Evolutionary conservation across 2,888 invertebrate species (phyloP).

Genomic region (Drosophila mulleri): DNA sequence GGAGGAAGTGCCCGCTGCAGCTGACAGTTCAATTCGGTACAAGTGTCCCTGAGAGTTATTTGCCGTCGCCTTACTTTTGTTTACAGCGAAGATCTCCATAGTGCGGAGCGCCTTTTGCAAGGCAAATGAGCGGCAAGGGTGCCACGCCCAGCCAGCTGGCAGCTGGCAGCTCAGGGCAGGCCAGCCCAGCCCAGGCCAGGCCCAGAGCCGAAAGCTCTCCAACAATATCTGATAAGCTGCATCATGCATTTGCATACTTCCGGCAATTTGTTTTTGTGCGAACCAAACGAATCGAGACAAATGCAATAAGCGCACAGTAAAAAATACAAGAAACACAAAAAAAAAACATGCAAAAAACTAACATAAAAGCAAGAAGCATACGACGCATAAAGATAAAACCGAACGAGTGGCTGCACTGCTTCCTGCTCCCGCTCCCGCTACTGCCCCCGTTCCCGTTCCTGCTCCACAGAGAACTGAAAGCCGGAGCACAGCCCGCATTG

Average conservation of each 20-base stretch:
- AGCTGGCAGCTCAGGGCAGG: neutral
- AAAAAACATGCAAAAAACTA: conserved; percentile 16
- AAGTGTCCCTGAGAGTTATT: conserved; percentile 74
- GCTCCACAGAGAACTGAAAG: conserved; percentile 28
- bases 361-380: conserved; percentile 44
- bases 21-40: conserved; percentile 76
- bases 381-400: conserved; percentile 66
- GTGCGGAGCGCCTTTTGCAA: conserved; percentile 66
- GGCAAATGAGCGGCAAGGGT: conserved; percentile 72
- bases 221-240: conserved; percentile 81
- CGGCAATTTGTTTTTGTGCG: conserved; percentile 79
- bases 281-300: conserved; percentile 79
- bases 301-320: conserved; percentile 74
- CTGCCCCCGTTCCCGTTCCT: neutral
- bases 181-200: neutral
- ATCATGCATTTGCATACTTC: conserved; percentile 81
- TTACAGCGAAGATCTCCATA: conserved; percentile 48
- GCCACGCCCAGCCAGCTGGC: conserved; percentile 40
- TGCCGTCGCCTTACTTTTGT: conserved; percentile 72
- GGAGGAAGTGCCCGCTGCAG: conserved; percentile 50
- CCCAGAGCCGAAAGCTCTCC: conserved; percentile 56
- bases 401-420: conserved; percentile 59
- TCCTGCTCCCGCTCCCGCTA: conserved; percentile 41
- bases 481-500: conserved; percentile 51
- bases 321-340: conserved; percentile 3